Evolutionary conservation across 2,888 invertebrate species (phyloP).

Genomic region (Beris morrisii): DNA sequence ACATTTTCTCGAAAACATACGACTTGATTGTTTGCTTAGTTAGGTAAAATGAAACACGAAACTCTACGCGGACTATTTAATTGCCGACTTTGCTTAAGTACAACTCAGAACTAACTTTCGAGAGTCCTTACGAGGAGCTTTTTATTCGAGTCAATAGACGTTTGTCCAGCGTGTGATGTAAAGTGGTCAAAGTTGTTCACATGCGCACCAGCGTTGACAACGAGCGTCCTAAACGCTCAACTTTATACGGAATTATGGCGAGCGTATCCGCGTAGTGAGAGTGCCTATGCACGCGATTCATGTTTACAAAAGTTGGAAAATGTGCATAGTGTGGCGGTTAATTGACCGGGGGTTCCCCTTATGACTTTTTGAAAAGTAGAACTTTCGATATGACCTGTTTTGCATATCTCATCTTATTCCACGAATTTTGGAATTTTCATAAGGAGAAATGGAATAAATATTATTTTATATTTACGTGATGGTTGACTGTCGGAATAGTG

Average conservation of each 20-base stretch:
- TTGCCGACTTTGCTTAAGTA: conserved; percentile 20
- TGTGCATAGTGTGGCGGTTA: no score
- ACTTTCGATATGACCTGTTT: no score
- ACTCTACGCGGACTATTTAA: conserved; percentile 4
- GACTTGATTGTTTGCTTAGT: conserved; percentile 5
- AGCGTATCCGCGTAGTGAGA: not conserved
- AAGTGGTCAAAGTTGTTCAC: conserved; percentile 10
- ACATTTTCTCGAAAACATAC: conserved; percentile 44
- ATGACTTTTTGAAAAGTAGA: no score
- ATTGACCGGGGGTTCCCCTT: no score
- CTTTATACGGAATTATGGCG: no score
- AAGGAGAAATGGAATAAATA: no score
- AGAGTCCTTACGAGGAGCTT: conserved; percentile 16
- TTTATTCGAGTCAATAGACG: conserved; percentile 7
- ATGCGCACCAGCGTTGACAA: conserved; percentile 14
- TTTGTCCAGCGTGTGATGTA: conserved; percentile 16
- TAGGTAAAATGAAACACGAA: not conserved
- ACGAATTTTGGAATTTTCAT: no score
- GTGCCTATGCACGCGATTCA: conserved; percentile 34
- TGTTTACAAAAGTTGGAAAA: conserved; percentile 13
- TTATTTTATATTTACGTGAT: no score
- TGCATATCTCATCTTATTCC: no score
- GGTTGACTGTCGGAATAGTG: no score
- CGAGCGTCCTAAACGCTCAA: no score
- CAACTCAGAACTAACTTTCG: conserved; percentile 7